These are phyloP conservation scores for Xylophagus ater DNA, from an alignment of 2,888 invertebrate genomes.

Conservation along the genomic window DNA sequence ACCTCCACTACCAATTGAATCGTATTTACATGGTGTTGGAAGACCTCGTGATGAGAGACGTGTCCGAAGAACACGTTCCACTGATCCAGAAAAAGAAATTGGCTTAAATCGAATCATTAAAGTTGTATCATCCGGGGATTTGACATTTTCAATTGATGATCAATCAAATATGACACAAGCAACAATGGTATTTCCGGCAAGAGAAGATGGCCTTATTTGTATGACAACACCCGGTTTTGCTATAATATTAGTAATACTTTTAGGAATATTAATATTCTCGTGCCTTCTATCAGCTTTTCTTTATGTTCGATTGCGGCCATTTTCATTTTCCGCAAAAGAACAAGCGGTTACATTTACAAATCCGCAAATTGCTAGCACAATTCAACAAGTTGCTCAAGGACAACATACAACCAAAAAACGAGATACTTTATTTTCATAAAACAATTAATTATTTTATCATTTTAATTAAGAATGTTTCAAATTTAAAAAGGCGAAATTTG, in stretches of 20 bases:
- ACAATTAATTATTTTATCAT: no score
- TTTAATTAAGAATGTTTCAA: no score
- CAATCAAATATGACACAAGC: conserved; percentile 46
- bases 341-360: conserved; percentile 32
- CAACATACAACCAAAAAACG: no score
- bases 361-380: conserved; percentile 11
- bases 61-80: conserved; percentile 52
- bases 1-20: conserved; percentile 47
- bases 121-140: conserved; percentile 83
- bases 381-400: conserved; percentile 12
- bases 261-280: conserved; percentile 72
- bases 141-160: conserved; percentile 73
- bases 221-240: conserved; percentile 93
- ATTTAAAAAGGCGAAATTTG: no score
- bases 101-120: conserved; percentile 80
- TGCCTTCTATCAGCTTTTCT: conserved; percentile 78
- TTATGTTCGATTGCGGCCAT: conserved; percentile 68
- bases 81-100: conserved; percentile 66
- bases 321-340: conserved; percentile 42
- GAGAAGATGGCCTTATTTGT: conserved; percentile 64
- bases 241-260: conserved; percentile 68
- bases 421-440: no score
- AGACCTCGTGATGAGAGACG: conserved; percentile 52
- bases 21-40: conserved; percentile 53
- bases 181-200: conserved; percentile 61